phyloP scores from a whole-genome alignment of 37 sponge, comb jelly and placozoan genomes.

The Diacarnus erythraeanus region DNA sequence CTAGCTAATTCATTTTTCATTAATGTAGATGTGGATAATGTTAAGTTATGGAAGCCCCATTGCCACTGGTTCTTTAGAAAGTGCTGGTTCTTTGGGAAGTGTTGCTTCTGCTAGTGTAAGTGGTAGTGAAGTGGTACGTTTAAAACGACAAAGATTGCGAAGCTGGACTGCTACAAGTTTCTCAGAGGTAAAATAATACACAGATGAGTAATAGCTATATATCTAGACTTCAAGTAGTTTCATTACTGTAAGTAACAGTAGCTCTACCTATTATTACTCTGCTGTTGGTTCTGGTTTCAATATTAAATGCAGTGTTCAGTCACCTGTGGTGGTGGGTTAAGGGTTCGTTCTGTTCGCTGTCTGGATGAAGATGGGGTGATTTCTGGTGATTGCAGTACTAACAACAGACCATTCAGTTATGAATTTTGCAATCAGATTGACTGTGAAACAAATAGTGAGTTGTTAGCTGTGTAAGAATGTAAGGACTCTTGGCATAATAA shows the following conservation, averaged over 20 bases:
- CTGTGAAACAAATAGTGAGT: slow-evolving; percentile 16
- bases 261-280: neutral
- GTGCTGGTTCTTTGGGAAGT: too few species aligned
- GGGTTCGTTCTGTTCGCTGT: slow-evolving; percentile 32
- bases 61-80: too few species aligned
- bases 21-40: too few species aligned
- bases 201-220: too few species aligned
- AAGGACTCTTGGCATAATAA: too few species aligned
- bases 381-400: neutral
- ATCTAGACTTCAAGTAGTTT: neutral
- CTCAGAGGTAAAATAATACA: neutral
- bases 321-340: slow-evolving; percentile 39
- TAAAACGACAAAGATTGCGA: neutral
- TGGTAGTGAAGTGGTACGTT: neutral
- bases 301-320: slow-evolving; percentile 28
- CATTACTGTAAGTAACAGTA: neutral
- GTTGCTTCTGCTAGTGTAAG: too few species aligned
- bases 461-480: neutral
- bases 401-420: slow-evolving; percentile 6
- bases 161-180: neutral
- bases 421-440: slow-evolving; percentile 28
- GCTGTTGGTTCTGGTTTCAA: neutral
- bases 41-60: too few species aligned
- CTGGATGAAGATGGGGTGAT: slow-evolving; percentile 29
- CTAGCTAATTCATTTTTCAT: too few species aligned